Evolutionary conservation across 2,113 vertebrate genomes (phyloP), one percentile per base, ranked within the genome.

Genomic region (Perca schrenkii): DNA sequence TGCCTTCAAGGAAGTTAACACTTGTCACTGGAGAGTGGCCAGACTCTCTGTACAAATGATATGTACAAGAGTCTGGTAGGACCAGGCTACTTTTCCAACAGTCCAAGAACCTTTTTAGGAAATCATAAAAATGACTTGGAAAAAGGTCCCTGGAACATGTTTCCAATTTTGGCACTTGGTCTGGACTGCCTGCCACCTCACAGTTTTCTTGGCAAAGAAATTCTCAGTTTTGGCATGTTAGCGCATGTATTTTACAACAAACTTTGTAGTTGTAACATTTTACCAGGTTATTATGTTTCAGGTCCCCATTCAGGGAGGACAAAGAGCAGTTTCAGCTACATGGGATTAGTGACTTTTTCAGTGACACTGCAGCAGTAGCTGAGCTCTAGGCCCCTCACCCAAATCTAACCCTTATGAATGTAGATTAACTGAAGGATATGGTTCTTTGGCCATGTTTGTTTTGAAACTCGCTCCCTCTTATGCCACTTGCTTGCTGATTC

Each of bases 381-480:
- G 87, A 92, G 84, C 87, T 75, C 62, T n/a, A 22, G 58, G 75
- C 54, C 73, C 74, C 73, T 58, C 67, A 64, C 63, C 62, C 70
- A 87, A 89, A 85, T 83, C 76, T 87, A 78, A 89, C 76, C 81
- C 81, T 28, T 83, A 64, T 90, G 89, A 90, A 89, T 77, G 73
- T 79, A 88, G 87, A 88, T 94, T 93, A 94, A 91, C 70, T 64
- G 58, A 46, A 84, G 81, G 74, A 85, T 92, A 87, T 76, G 79
- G 86, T 79, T 93, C 79, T 92, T 90, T 84, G 84, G 84, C 50
- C 34, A 11, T 93, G 93, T 94, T 94, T 95, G 91, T 95, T 95
- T 94, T 94, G 83, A 93, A 91, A 92, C 76, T 79, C 11, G 50
- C 67, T 82, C 75, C 74, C 40, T 84, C 91, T 94, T 92, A 92